Conservation (phyloP, 2,888 invertebrate genomes). For the Lasioglossum oenotherae region DNA sequence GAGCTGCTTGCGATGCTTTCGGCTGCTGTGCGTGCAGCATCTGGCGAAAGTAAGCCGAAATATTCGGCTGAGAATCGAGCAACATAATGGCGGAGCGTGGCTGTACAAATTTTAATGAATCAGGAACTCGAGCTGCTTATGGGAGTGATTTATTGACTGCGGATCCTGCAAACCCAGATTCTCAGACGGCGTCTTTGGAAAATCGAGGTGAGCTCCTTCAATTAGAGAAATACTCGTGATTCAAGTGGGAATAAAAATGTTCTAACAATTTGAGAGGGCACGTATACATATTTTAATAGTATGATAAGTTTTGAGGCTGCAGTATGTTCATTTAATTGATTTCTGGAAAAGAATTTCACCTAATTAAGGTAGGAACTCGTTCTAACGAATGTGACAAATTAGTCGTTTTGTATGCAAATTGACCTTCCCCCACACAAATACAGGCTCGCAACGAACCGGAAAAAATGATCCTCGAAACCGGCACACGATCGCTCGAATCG, state of each 20-base stretch:
- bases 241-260: not conserved
- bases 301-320: not conserved
- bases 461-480: slow-evolving; percentile 30
- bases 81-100: not conserved
- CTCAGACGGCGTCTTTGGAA: not conserved
- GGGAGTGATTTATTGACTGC: not conserved
- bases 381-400: slow-evolving; percentile 56
- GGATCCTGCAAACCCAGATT: not conserved
- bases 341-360: not conserved
- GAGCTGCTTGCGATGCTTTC: not conserved
- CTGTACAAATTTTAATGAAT: not conserved
- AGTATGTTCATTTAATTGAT: no score
- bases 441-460: slow-evolving; percentile 52
- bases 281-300: not conserved
- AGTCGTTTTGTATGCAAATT: slow-evolving; percentile 68
- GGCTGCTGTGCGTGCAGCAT: slow-evolving; percentile 1
- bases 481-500: slow-evolving; percentile 33
- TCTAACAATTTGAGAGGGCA: not conserved
- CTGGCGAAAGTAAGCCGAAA: slow-evolving; percentile 8
- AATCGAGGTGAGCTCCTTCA: not conserved
- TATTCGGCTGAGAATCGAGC: not conserved
- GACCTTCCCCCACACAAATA: slow-evolving; percentile 38
- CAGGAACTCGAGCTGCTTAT: not conserved
- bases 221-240: not conserved
- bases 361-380: slow-evolving; percentile 19